phyloP scores from a whole-genome alignment of 1,140 invertebrate genomes.

The Vanessa atalanta region DNA sequence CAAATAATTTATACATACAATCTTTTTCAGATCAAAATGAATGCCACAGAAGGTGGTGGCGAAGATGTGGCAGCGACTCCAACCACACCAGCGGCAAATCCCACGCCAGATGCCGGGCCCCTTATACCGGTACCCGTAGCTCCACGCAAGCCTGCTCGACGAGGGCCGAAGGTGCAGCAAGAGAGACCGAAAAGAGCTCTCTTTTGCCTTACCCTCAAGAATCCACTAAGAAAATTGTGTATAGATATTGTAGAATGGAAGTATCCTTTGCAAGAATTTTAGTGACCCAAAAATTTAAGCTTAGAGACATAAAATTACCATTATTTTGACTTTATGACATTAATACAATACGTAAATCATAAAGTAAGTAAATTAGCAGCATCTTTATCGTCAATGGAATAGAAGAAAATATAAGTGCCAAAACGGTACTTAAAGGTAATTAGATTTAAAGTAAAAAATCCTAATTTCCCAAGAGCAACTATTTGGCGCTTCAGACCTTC shows the following conservation, averaged over 20 bases:
- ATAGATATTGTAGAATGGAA: constrained; percentile 99
- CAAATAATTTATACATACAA: too few relatives aligned
- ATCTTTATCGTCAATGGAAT: too few relatives aligned
- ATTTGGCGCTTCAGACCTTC: too few relatives aligned
- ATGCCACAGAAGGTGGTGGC: constrained; percentile 46
- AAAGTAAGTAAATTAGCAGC: too few relatives aligned
- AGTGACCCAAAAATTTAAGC: background rate
- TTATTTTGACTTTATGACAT: too few relatives aligned
- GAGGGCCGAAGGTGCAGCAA: constrained; percentile 90
- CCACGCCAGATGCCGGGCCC: constrained; percentile 53
- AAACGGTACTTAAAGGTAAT: too few relatives aligned
- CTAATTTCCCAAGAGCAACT: too few relatives aligned
- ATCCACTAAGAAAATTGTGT: constrained; percentile 97
- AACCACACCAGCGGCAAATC: constrained; percentile 44
- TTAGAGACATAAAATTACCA: too few relatives aligned
- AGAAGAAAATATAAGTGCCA: too few relatives aligned
- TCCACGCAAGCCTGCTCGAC: constrained; percentile 82
- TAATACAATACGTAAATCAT: too few relatives aligned
- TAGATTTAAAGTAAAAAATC: too few relatives aligned
- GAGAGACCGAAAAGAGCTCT: constrained; percentile 95
- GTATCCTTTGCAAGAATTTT: constrained; percentile 89
- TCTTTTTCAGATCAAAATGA: constrained; percentile 60
- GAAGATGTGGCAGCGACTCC: constrained; percentile 48
- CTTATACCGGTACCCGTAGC: constrained; percentile 71
- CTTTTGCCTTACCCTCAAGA: constrained; percentile 96